These are phyloP conservation scores for Ctena decussata DNA, from an alignment of 2,888 invertebrate species.

Conservation along the genomic window DNA sequence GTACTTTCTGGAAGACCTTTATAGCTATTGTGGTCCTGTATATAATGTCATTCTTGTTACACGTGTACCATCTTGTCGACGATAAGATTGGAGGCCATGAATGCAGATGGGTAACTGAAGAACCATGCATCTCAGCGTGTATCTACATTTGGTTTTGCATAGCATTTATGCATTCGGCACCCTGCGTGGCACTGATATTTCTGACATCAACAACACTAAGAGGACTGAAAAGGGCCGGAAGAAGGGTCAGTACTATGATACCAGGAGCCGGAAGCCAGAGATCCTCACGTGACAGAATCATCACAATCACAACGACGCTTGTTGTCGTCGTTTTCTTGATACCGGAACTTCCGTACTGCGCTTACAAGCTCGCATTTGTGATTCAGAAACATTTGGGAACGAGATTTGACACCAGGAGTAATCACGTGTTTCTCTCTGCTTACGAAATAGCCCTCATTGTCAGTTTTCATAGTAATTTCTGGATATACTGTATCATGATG, in stretches of 20 bases:
- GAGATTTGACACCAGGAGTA: not conserved
- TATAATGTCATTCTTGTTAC: constrained; percentile 48
- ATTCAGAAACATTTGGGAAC: not conserved
- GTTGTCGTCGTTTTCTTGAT: constrained; percentile 55
- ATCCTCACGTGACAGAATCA: constrained; percentile 46
- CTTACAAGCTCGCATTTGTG: constrained; percentile 36
- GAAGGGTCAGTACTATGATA: constrained; percentile 32
- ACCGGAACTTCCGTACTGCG: constrained; percentile 54
- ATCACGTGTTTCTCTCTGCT: constrained; percentile 33
- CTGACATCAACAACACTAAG: constrained; percentile 42
- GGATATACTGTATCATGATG: constrained; percentile 65
- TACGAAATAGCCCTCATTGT: constrained; percentile 48
- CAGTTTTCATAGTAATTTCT: constrained; percentile 55
- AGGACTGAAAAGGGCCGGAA: constrained; percentile 31
- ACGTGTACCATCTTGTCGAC: constrained; percentile 51
- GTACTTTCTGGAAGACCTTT: constrained; percentile 67
- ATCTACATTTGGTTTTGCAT: constrained; percentile 56
- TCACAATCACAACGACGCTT: constrained; percentile 45
- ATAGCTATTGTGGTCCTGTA: constrained; percentile 54
- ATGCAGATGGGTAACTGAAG: constrained; percentile 49
- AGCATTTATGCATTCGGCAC: constrained; percentile 40
- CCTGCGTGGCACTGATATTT: constrained; percentile 34
- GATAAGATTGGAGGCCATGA: constrained; percentile 17
- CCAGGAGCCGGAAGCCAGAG: constrained; percentile 9
- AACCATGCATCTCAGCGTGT: constrained; percentile 44